A percentile compares a stretch with the other conserved stretches of the same genome.
Conservation (phyloP, 2,797 vertebrate genomes). For the Siniperca undulata region DNA sequence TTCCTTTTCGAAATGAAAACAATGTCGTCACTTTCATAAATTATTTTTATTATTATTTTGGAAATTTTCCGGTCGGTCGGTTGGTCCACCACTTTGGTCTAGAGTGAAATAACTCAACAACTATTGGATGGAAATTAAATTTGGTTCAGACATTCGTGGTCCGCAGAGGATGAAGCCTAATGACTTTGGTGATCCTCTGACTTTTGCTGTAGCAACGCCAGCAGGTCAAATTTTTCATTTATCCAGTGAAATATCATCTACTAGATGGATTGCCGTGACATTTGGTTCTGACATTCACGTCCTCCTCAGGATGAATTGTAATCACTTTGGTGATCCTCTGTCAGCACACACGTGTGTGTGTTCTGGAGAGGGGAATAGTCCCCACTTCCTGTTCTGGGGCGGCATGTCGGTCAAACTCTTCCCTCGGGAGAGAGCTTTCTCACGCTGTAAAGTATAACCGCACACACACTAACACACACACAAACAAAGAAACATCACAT, state of each 20-base stretch:
- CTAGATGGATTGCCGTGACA: too few relatives aligned
- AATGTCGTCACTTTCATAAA: not conserved
- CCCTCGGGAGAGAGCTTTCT: conserved; percentile 65
- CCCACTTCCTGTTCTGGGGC: conserved; percentile 68
- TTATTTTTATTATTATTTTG: not conserved
- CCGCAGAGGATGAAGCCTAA: too few relatives aligned
- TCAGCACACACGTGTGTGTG: conserved; percentile 1
- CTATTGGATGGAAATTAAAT: not conserved
- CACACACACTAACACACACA: not conserved
- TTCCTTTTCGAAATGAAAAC: too few relatives aligned
- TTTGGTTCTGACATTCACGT: too few relatives aligned
- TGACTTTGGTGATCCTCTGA: not conserved
- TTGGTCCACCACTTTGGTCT: not conserved
- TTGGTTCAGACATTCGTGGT: not conserved
- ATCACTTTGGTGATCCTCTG: too few relatives aligned
- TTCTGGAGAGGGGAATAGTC: conserved; percentile 5
- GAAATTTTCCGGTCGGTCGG: too few relatives aligned
- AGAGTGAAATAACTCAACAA: not conserved
- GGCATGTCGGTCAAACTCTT: conserved; percentile 47
- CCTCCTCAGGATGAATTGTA: not conserved
- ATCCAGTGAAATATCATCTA: too few relatives aligned
- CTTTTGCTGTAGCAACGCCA: too few relatives aligned
- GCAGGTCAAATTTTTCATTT: too few relatives aligned
- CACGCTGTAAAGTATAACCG: conserved; percentile 54
- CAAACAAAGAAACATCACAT: not conserved